These are phyloP conservation scores for Eupsittula cactorum DNA, from an alignment of 2,113 vertebrate genomes.

Conservation along the genomic window DNA sequence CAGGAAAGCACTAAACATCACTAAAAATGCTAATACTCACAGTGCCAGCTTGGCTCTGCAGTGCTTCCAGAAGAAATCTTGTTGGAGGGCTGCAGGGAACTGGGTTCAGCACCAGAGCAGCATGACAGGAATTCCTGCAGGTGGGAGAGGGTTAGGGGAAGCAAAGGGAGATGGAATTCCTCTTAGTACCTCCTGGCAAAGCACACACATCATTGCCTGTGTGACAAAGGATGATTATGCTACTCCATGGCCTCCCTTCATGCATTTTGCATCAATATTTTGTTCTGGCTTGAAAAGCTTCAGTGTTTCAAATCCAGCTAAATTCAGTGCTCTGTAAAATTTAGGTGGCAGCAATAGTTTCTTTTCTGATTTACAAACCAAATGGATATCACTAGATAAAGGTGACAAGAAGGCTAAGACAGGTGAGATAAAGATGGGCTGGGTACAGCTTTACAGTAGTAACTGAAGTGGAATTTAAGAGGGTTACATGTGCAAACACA, in stretches of 20 bases:
- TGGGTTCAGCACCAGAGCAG: not conserved
- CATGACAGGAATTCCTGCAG: not conserved
- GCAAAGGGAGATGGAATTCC: not conserved
- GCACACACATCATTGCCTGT: accelerated
- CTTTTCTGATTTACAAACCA: not conserved
- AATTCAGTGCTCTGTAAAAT: not conserved
- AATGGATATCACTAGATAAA: not conserved
- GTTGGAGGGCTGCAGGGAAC: not conserved
- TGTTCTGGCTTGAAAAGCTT: not conserved
- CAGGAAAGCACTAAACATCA: not conserved
- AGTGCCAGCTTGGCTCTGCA: not conserved
- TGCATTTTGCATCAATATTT: not conserved
- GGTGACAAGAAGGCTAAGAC: not conserved
- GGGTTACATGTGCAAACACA: not conserved
- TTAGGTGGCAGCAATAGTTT: not conserved
- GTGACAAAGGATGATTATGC: not conserved
- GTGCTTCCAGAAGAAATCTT: not conserved
- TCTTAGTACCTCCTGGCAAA: not conserved
- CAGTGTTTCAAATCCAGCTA: not conserved
- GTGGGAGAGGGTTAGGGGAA: not conserved
- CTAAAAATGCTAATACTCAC: not conserved
- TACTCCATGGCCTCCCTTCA: accelerated
- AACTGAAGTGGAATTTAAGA: not conserved
- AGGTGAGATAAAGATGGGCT: not conserved
- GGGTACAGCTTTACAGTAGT: not conserved